These are phyloP conservation scores for Hyposoter dolosus DNA, from an alignment of 2,888 invertebrate species.

Conservation along the genomic window DNA sequence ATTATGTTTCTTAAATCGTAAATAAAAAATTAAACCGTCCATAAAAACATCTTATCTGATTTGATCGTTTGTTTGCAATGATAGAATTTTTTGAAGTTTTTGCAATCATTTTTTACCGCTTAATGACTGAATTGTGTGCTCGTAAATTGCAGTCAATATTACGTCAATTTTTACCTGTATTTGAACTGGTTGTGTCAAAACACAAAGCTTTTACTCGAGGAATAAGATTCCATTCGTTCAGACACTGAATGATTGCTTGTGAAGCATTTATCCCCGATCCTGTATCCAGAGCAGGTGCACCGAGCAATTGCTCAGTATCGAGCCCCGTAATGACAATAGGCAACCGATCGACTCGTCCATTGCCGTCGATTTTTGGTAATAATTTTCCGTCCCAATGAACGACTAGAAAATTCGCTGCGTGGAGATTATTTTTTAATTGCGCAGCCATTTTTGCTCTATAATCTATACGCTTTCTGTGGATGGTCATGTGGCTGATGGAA, in stretches of 20 bases:
- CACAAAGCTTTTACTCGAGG: not conserved
- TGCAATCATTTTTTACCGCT: no score
- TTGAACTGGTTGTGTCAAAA: not conserved
- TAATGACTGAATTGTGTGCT: not conserved
- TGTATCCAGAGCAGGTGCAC: not conserved
- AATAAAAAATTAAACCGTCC: no score
- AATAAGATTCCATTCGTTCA: not conserved
- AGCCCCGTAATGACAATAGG: constrained; percentile 1
- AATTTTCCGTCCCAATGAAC: not conserved
- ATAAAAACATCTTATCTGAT: no score
- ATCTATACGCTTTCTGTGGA: no score
- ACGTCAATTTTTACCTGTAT: not conserved
- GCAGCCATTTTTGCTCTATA: no score
- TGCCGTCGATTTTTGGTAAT: not conserved
- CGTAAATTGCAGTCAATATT: no score
- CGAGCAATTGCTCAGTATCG: not conserved
- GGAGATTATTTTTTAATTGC: no score
- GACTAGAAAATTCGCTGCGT: not conserved
- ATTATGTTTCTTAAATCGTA: no score
- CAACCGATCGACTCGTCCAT: not conserved
- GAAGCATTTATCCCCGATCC: not conserved
- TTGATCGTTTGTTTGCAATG: no score
- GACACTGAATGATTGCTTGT: not conserved
- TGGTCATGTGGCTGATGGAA: no score
- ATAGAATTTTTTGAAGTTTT: no score